A percentile compares a stretch with the other conserved stretches of the same genome.
These are phyloP conservation scores for Alfaro cultratus DNA, from an alignment of 2,797 vertebrate species.

Conservation along the genomic window DNA sequence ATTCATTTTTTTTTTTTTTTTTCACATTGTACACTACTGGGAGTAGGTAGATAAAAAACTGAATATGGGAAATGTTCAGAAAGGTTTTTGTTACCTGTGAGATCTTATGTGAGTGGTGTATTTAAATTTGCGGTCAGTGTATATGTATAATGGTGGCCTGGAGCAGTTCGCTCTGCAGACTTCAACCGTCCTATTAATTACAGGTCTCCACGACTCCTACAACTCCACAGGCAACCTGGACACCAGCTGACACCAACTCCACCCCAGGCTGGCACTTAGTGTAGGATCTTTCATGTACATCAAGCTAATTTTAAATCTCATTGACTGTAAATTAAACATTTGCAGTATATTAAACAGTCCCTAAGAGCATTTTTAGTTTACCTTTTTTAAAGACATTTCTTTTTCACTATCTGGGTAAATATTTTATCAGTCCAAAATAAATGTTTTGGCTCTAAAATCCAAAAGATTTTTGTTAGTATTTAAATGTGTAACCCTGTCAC, in stretches of 20 bases:
- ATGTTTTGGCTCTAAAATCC: conserved; percentile 47
- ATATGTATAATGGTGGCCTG: conserved; percentile 13
- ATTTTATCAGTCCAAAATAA: conserved; percentile 56
- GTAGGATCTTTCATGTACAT: conserved; percentile 50
- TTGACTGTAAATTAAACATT: conserved; percentile 66
- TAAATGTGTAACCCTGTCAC: conserved; percentile 22
- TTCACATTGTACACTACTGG: no score
- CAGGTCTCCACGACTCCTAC: conserved; percentile 11
- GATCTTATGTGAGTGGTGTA: conserved; percentile 6
- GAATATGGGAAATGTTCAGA: not conserved
- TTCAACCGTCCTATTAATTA: conserved; percentile 7
- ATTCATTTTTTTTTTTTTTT: no score
- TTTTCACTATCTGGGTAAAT: conserved; percentile 64
- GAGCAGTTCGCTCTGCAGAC: not conserved
- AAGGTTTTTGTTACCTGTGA: not conserved
- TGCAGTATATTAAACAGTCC: conserved; percentile 64
- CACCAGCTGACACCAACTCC: conserved; percentile 28
- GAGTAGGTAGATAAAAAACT: not conserved
- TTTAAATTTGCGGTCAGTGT: conserved; percentile 7
- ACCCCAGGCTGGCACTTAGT: conserved; percentile 26
- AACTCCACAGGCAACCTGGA: conserved; percentile 37
- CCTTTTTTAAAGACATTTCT: conserved; percentile 51
- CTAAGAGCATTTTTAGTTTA: conserved; percentile 62
- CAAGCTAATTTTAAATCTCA: conserved; percentile 59
- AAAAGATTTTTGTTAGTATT: conserved; percentile 38